phyloP scores from a whole-genome alignment of 2,797 vertebrate species.

The Megalops cyprinoides region DNA sequence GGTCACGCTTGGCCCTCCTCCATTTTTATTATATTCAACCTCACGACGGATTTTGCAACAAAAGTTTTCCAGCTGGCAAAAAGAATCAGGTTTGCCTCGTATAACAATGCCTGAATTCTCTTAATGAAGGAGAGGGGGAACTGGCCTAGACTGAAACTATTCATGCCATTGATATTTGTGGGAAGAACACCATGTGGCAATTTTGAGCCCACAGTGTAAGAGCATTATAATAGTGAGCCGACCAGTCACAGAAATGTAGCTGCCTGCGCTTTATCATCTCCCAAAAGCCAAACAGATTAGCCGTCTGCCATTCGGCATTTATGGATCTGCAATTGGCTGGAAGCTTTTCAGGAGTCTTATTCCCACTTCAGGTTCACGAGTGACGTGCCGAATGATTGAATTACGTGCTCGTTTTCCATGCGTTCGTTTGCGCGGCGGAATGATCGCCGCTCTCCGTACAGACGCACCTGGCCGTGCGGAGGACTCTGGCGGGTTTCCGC shows the following conservation, averaged over 20 bases:
- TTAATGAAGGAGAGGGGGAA: neutral
- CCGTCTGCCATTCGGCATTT: conserved; percentile 17
- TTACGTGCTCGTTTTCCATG: neutral
- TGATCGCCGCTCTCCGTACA: neutral
- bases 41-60: neutral
- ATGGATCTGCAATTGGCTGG: neutral
- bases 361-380: neutral
- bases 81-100: neutral
- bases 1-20: neutral
- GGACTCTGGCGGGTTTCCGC: no score
- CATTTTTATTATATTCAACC: neutral
- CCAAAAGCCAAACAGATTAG: conserved; percentile 11
- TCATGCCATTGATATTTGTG: neutral
- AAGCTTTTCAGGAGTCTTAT: neutral
- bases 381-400: neutral
- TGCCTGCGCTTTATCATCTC: neutral
- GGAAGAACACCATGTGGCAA: neutral
- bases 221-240: conserved; percentile 10
- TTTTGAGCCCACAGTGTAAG: neutral
- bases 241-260: conserved; percentile 3
- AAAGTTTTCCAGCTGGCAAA: neutral
- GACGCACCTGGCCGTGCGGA: neutral
- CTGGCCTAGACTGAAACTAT: neutral
- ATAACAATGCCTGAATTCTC: conserved; percentile 6
- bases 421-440: no score